Percentiles rank a stretch among this genome's conserved stretches.
Evolutionary conservation across 2,888 invertebrate genomes (phyloP).

Genomic region (Latrodectus hesperus): DNA sequence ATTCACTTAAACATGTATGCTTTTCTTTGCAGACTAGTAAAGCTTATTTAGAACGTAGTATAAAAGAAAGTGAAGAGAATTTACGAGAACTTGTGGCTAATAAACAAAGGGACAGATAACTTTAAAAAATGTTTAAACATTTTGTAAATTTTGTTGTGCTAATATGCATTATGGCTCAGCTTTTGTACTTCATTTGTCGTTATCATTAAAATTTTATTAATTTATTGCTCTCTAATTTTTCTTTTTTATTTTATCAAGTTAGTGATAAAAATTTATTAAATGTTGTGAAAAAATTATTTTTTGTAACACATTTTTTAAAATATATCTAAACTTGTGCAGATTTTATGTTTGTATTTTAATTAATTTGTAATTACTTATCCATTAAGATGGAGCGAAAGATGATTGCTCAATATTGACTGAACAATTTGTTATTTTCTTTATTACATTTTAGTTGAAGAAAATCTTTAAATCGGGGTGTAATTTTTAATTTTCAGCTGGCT

Average conservation of each 20-base stretch:
- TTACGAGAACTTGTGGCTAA: slow-evolving; percentile 83
- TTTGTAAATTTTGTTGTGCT: slow-evolving; percentile 26
- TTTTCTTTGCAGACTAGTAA: slow-evolving; percentile 78
- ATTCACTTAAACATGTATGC: background rate
- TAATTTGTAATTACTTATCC: too few species aligned
- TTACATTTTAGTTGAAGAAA: too few species aligned
- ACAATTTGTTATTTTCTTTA: too few species aligned
- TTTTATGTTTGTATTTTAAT: too few species aligned
- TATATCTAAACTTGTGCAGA: too few species aligned
- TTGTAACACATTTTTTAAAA: too few species aligned
- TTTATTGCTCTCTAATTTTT: background rate
- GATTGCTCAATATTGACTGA: too few species aligned
- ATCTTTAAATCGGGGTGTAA: too few species aligned
- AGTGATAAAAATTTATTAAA: too few species aligned
- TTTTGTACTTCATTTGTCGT: slow-evolving; percentile 36
- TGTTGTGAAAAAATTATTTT: too few species aligned
- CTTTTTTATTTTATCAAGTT: background rate
- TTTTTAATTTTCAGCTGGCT: too few species aligned
- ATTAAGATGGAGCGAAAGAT: too few species aligned
- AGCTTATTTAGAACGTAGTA: slow-evolving; percentile 85
- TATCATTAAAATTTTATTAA: slow-evolving; percentile 26
- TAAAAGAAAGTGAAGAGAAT: slow-evolving; percentile 90
- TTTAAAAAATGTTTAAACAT: background rate
- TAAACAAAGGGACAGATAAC: slow-evolving; percentile 64
- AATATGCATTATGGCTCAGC: background rate